phyloP scores from a whole-genome alignment of 1,140 invertebrate genomes.

The Sweltsa coloradensis region DNA sequence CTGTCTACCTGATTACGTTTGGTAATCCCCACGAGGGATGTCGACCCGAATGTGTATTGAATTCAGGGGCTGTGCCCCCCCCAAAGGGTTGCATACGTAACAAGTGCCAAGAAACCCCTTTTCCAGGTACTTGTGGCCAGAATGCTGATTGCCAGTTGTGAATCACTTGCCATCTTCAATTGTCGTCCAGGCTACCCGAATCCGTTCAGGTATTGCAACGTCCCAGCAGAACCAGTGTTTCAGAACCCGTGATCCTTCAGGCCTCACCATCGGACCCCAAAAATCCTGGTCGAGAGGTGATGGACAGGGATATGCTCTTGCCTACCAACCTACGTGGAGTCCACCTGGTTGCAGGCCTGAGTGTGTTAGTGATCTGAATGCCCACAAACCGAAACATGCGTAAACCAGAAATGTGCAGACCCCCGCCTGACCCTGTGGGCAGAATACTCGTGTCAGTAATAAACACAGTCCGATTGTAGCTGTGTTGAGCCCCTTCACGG shows the following conservation, averaged over 20 bases:
- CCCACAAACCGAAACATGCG: constrained; percentile 50
- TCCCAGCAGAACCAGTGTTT: constrained; percentile 27
- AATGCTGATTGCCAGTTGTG: constrained; percentile 44
- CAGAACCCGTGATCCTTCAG: constrained; percentile 40
- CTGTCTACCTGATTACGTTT: constrained; percentile 39
- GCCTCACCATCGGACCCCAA: constrained; percentile 69
- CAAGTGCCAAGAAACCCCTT: constrained; percentile 49
- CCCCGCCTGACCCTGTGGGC: constrained; percentile 67
- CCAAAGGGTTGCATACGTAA: constrained; percentile 42
- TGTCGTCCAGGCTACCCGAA: constrained; percentile 44
- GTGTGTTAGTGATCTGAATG: constrained; percentile 63
- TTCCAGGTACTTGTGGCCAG: constrained; percentile 47
- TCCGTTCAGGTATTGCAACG: constrained; percentile 44
- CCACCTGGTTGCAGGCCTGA: constrained; percentile 64
- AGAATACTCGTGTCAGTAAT: constrained; percentile 53
- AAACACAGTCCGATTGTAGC: constrained; percentile 47
- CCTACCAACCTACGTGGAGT: constrained; percentile 49
- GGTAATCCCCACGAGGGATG: constrained; percentile 42
- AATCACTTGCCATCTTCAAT: constrained; percentile 50
- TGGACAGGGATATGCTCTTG: constrained; percentile 59
- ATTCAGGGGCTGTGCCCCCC: constrained; percentile 41
- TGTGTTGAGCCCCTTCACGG: constrained; percentile 49
- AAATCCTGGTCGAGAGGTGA: constrained; percentile 55
- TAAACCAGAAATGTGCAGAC: constrained; percentile 67
- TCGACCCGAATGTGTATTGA: constrained; percentile 42